These are phyloP conservation scores for Sipha flava DNA, from an alignment of 1,140 invertebrate genomes.

Conservation along the genomic window DNA sequence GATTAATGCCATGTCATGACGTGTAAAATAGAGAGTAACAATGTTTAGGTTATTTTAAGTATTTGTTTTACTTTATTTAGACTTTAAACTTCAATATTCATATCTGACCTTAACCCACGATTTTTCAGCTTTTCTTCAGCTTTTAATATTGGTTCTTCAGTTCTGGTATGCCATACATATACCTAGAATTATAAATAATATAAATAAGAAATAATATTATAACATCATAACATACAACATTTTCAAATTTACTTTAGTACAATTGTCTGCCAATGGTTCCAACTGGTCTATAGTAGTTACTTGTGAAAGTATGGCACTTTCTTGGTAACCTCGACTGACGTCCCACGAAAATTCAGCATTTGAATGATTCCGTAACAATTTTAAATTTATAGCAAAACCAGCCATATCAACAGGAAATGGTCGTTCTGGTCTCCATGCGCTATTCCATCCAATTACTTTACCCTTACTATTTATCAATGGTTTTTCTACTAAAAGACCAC, in stretches of 20 bases:
- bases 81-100: slow-evolving; percentile 69
- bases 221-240: neutral
- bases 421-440: slow-evolving; percentile 76
- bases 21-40: too few species aligned
- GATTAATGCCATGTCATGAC: too few species aligned
- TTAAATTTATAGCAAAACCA: slow-evolving; percentile 88
- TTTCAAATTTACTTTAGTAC: slow-evolving; percentile 60
- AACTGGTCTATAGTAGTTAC: slow-evolving; percentile 67
- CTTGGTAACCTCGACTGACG: slow-evolving; percentile 80
- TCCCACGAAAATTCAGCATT: slow-evolving; percentile 67
- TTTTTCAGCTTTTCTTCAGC: slow-evolving; percentile 53
- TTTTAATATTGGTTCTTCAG: slow-evolving; percentile 68
- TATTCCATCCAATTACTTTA: slow-evolving; percentile 74
- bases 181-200: slow-evolving; percentile 48
- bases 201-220: neutral
- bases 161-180: slow-evolving; percentile 94
- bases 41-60: too few species aligned
- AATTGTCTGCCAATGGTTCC: slow-evolving; percentile 81
- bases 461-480: slow-evolving; percentile 61
- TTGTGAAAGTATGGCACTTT: slow-evolving; percentile 79
- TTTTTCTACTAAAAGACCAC: slow-evolving; percentile 77
- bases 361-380: slow-evolving; percentile 64
- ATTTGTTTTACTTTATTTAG: too few species aligned
- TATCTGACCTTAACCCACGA: slow-evolving; percentile 53
- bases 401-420: slow-evolving; percentile 98